Conservation (phyloP, 2,888 invertebrate genomes). For the Fragum sueziense region DNA sequence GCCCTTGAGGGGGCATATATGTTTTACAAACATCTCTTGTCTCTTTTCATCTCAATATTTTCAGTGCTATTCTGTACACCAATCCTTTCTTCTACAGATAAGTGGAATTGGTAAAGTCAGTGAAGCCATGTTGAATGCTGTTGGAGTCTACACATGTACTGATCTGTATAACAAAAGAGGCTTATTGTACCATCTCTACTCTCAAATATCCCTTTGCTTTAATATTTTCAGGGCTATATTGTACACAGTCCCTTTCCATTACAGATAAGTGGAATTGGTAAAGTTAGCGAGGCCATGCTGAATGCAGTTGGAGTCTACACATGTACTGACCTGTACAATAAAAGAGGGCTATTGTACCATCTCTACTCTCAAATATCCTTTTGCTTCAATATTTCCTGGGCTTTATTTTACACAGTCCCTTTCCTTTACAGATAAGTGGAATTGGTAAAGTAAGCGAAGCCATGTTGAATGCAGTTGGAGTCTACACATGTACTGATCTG, state of each 20-base stretch:
- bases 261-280: constrained; percentile 84
- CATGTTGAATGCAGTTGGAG: constrained; percentile 83
- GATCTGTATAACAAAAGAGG: constrained; percentile 84
- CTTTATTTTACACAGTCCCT: no score
- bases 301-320: constrained; percentile 83
- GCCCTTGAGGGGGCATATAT: no score
- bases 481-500: constrained; percentile 84
- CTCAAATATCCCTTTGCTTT: constrained; percentile 82
- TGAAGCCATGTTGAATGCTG: constrained; percentile 84
- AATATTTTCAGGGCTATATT: no score
- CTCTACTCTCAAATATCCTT: constrained; percentile 83
- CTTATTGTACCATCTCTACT: constrained; percentile 83
- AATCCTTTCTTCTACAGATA: constrained; percentile 83
- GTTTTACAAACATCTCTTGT: no score
- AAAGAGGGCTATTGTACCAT: constrained; percentile 83
- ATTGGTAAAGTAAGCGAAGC: constrained; percentile 84
- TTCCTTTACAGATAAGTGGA: constrained; percentile 83
- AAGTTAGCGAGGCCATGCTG: constrained; percentile 84
- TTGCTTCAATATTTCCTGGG: no score
- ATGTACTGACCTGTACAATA: constrained; percentile 84
- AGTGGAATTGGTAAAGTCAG: constrained; percentile 84
- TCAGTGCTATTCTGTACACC: no score
- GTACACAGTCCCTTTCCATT: no score
- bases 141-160: constrained; percentile 83
- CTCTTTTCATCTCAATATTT: no score